Percentiles rank a stretch among this genome's conserved stretches.
These are phyloP conservation scores for Dendrocincla tyrannina DNA, from an alignment of 2,797 vertebrate species.

Conservation along the genomic window DNA sequence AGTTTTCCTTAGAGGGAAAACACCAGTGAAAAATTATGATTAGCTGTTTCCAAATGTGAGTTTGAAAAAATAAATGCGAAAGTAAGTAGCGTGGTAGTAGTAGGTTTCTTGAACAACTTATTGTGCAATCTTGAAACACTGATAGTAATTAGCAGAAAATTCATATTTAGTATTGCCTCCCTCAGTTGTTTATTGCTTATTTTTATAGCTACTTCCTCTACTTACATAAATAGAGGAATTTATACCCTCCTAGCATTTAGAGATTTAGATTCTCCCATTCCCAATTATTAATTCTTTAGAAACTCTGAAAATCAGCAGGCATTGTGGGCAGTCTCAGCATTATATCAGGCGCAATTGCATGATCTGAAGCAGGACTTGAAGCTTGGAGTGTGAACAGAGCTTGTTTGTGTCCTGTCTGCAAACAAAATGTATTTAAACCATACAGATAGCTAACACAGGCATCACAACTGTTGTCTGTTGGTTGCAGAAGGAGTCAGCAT, in stretches of 20 bases:
- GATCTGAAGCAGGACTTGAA: not conserved
- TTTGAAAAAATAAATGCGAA: not conserved
- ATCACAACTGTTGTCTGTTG: not conserved
- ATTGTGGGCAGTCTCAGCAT: not conserved
- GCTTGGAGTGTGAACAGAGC: not conserved
- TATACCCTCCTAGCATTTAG: not conserved
- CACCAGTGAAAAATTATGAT: conserved; percentile 18
- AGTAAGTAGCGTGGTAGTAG: not conserved
- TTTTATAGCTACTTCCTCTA: conserved; percentile 28
- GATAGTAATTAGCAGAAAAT: conserved; percentile 30
- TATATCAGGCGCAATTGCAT: not conserved
- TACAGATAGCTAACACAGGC: not conserved
- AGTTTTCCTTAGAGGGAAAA: conserved; percentile 35
- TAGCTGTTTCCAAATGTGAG: conserved; percentile 3
- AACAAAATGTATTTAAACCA: not conserved
- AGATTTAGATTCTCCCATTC: not conserved
- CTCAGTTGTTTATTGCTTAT: conserved; percentile 3
- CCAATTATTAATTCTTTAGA: not conserved
- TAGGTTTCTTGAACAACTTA: not conserved
- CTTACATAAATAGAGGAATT: not conserved
- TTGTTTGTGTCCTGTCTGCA: not conserved
- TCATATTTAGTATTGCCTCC: not conserved
- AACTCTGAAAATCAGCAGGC: not conserved
- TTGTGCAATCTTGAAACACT: not conserved
- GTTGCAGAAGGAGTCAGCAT: rapidly evolving